Evolutionary conservation across 2,113 vertebrate genomes (phyloP).

Genomic region (Phycodurus eques): DNA sequence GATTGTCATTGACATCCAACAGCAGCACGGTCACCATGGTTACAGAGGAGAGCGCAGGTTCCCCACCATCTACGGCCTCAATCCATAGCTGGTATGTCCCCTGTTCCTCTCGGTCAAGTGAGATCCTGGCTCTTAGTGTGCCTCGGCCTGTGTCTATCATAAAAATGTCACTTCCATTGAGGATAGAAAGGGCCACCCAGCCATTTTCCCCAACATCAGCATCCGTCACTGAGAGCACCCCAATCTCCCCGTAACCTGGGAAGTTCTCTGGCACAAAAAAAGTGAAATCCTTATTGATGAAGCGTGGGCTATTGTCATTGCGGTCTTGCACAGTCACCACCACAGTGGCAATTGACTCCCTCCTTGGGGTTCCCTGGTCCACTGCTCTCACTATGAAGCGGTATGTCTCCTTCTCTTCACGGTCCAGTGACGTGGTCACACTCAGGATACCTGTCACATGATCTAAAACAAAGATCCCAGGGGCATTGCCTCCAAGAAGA

Average conservation of each 20-base stretch:
- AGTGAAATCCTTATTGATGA: slow-evolving; percentile 98
- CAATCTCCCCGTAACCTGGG: slow-evolving; percentile 94
- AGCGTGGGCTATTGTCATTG: slow-evolving; percentile 96
- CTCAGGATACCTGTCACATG: slow-evolving; percentile 84
- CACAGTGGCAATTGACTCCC: slow-evolving; percentile 88
- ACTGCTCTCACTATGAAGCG: slow-evolving; percentile 89
- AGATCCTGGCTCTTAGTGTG: slow-evolving; percentile 86
- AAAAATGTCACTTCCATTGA: slow-evolving; percentile 95
- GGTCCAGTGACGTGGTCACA: slow-evolving; percentile 85
- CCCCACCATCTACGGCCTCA: slow-evolving; percentile 89
- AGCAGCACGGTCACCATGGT: slow-evolving; percentile 93
- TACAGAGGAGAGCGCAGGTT: slow-evolving; percentile 89
- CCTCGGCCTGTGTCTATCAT: slow-evolving; percentile 94
- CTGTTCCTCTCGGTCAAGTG: slow-evolving; percentile 93
- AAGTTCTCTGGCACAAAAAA: slow-evolving; percentile 99
- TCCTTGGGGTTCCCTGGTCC: slow-evolving; percentile 86
- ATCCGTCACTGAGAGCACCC: slow-evolving; percentile 91
- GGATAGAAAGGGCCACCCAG: slow-evolving; percentile 92
- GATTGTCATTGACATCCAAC: slow-evolving; percentile 97
- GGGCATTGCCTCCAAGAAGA: slow-evolving; percentile 86
- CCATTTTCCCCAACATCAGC: slow-evolving; percentile 90
- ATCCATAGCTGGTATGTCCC: slow-evolving; percentile 93
- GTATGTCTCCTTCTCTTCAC: slow-evolving; percentile 94
- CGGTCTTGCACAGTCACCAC: slow-evolving; percentile 87
- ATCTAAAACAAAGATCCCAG: slow-evolving; percentile 85